Evolutionary conservation across 2,113 vertebrate species (phyloP).

Genomic region (Clinocottus analis): DNA sequence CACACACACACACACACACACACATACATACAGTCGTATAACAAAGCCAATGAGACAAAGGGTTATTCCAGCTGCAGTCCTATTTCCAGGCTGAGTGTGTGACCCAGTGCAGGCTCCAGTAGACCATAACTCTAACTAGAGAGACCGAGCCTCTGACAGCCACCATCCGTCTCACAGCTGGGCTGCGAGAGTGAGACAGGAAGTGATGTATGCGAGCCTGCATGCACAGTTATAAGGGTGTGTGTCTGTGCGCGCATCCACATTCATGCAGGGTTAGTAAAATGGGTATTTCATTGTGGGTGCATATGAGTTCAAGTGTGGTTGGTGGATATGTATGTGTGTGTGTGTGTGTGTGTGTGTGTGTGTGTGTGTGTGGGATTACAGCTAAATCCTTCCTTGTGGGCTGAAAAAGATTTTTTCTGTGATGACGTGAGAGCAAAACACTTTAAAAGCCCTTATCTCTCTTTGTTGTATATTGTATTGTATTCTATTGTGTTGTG

Average conservation of each 20-base stretch:
- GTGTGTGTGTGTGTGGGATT: neutral
- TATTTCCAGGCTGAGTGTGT: slow-evolving; percentile 51
- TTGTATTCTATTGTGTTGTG: neutral
- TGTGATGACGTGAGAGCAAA: neutral
- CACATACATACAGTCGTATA: slow-evolving; percentile 13
- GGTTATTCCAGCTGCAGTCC: slow-evolving; percentile 57
- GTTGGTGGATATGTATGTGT: neutral
- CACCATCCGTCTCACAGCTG: slow-evolving; percentile 61
- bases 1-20: slow-evolving; percentile 30
- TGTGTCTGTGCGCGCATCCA: slow-evolving; percentile 5
- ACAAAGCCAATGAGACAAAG: slow-evolving; percentile 58
- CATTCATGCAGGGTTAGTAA: slow-evolving; percentile 22
- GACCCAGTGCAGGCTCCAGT: slow-evolving; percentile 55
- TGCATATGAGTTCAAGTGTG: neutral
- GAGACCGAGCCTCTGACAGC: slow-evolving; percentile 52
- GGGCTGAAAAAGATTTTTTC: slow-evolving; percentile 10
- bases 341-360: no score
- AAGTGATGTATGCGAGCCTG: neutral
- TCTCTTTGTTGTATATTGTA: neutral
- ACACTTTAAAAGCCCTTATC: neutral
- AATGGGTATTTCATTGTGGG: neutral
- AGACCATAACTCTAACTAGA: slow-evolving; percentile 65
- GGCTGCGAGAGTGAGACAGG: slow-evolving; percentile 27
- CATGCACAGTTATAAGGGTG: neutral
- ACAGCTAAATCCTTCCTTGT: neutral